Evolutionary conservation across 2,888 invertebrate species (phyloP).

Genomic region (Meloe dianella): DNA sequence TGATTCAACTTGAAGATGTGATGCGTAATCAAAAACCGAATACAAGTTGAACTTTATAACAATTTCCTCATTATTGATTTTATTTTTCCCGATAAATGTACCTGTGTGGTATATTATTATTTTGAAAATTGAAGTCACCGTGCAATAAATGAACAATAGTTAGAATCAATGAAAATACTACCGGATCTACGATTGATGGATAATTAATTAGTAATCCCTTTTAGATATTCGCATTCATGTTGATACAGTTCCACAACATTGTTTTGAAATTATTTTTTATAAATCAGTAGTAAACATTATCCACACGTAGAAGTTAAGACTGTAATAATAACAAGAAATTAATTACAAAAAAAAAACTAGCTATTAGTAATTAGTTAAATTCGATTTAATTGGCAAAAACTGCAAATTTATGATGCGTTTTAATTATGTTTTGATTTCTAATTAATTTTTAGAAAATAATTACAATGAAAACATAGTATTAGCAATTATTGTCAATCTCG

Average conservation of each 20-base stretch:
- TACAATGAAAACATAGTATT: background rate
- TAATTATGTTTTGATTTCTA: conserved; percentile 17
- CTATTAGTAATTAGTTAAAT: background rate
- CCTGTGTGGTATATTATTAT: background rate
- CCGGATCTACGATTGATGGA: background rate
- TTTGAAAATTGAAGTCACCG: no score
- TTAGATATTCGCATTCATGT: conserved; percentile 34
- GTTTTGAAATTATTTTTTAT: conserved; percentile 52
- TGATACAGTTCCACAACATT: conserved; percentile 45
- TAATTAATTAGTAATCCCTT: background rate
- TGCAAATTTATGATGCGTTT: background rate
- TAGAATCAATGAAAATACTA: background rate
- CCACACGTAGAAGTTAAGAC: conserved; percentile 31
- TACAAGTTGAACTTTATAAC: conserved; percentile 54
- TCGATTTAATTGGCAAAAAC: conserved; percentile 2
- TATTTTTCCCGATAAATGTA: background rate
- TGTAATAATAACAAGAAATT: conserved; percentile 19
- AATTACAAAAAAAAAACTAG: background rate
- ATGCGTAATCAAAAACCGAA: conserved; percentile 50
- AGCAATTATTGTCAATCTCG: conserved; percentile 4
- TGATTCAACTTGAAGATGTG: conserved; percentile 75
- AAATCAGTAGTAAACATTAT: conserved; percentile 35
- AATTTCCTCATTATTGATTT: conserved; percentile 20
- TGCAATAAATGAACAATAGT: background rate
- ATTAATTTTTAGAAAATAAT: background rate